Evolutionary conservation across 2,888 invertebrate species (phyloP).

Genomic region (Anoplius nigerrimus): DNA sequence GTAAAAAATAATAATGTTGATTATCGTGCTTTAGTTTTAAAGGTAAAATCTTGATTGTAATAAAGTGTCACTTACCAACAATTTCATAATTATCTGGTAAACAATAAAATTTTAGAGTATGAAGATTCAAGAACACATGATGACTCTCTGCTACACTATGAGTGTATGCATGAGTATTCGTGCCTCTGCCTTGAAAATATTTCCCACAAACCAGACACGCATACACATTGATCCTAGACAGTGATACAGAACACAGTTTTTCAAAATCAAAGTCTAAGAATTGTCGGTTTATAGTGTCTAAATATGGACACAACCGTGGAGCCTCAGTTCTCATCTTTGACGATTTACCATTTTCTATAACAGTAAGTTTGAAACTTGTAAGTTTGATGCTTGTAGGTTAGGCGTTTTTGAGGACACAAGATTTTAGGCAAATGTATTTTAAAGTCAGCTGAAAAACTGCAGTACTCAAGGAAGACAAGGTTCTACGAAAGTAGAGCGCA

Average conservation of each 20-base stretch:
- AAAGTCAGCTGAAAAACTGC: neutral
- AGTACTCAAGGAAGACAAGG: neutral
- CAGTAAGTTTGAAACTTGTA: conserved; percentile 2
- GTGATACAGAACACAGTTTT: conserved; percentile 97
- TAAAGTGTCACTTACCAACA: conserved; percentile 81
- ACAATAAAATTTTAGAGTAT: conserved; percentile 98
- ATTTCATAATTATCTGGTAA: conserved; percentile 99
- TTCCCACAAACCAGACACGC: conserved; percentile 99
- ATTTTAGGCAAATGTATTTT: neutral
- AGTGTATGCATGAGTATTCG: conserved; percentile 98
- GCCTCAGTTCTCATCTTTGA: conserved; percentile 41
- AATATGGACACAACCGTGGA: conserved; percentile 90
- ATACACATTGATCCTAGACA: conserved; percentile 99
- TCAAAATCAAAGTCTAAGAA: conserved; percentile 99
- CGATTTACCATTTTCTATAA: conserved; percentile 41
- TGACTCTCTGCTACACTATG: conserved; percentile 99
- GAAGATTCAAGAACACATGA: conserved; percentile 97
- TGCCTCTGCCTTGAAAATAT: conserved; percentile 97
- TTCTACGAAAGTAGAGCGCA: neutral
- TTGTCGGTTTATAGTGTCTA: conserved; percentile 98
- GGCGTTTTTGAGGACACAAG: neutral
- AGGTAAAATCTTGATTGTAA: neutral
- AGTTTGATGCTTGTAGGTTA: conserved; percentile 16
- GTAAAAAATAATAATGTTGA: conserved; percentile 42
- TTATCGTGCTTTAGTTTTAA: neutral